phyloP scores from a whole-genome alignment of 2,113 vertebrate species.

The Origma solitaria region DNA sequence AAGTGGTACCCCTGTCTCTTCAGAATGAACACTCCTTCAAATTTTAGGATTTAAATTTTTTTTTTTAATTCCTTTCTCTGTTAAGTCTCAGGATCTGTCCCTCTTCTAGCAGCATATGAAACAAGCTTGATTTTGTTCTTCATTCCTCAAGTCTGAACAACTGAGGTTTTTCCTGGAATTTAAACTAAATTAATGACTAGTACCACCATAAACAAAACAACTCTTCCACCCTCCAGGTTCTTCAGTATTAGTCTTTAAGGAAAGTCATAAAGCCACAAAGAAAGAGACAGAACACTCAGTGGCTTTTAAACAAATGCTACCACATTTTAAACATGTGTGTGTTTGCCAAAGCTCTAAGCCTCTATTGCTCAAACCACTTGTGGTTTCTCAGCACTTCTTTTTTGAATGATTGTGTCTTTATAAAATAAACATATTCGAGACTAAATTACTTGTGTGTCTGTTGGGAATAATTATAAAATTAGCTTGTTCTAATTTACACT shows the following conservation, averaged over 20 bases:
- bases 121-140: not conserved
- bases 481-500: conserved; percentile 49
- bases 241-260: not conserved
- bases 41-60: not conserved
- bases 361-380: conserved; percentile 50
- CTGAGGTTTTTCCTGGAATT: not conserved
- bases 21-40: not conserved
- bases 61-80: not conserved
- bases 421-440: conserved; percentile 59
- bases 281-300: not conserved
- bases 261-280: not conserved
- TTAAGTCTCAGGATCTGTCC: not conserved
- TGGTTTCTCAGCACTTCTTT: conserved; percentile 56
- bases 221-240: not conserved
- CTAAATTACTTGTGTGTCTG: conserved; percentile 28
- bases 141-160: not conserved
- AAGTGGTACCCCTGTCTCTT: not conserved
- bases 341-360: conserved; percentile 21
- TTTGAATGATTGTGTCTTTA: conserved; percentile 56
- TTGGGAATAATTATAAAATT: conserved; percentile 62
- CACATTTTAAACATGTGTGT: not conserved
- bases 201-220: not conserved
- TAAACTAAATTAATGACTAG: not conserved
- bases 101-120: not conserved
- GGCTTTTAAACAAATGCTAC: conserved; percentile 38